Base-by-base conservation (phyloP, 37 sponge, comb jelly and placozoan species). In the Eunapius fragilis region DNA sequence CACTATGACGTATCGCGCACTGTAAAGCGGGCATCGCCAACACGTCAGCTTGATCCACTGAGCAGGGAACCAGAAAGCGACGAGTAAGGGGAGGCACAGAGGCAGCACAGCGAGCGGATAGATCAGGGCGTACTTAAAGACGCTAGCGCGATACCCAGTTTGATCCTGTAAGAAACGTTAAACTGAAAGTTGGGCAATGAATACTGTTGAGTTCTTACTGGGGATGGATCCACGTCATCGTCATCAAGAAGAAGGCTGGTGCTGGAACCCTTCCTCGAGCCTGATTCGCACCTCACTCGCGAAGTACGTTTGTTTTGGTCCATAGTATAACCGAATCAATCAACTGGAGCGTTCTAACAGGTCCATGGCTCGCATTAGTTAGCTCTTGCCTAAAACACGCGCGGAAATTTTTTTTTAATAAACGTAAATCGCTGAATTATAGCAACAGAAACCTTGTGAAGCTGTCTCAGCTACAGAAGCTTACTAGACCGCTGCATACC, bases 51-150 rank as follows among this genome's bases (percentile, higher is more conserved):
- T 69, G 74, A 87, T 22, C 83, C 83, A 83, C 48, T 72, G 35
- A 31, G 78, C 76, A 12, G 84, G 84, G 80, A 84, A 91, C 92
- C 92, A 91, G 88, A 87, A 91, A 68, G 85, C 88, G 25, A 87
- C 10, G 11, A 91, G 80, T 9, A 91, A 71, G 0, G 88, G 88
- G 28, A 80, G 14, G 2, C 83, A 50, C 31, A 72, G 47, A 3
- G 92, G 88, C 24, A 91, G 26, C 25, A 87, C 41, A 11, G 84
- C 92, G 12, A 87, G 35, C 13, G 92, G 84, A 67, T 80, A 75
- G 30, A 91, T 5, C 58, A 91, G 5, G 11, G 78, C 13, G 28
- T 34, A 67, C 69, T 67, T 71, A 26, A 76, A 28, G 10, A 83
- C 25, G 68, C 92, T 91, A 10, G 79, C 19, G 0, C 37, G 48